A percentile compares a stretch with the other conserved stretches of the same genome.
phyloP scores from a whole-genome alignment of 2,888 invertebrate genomes.

The Dasypogon diadema region DNA sequence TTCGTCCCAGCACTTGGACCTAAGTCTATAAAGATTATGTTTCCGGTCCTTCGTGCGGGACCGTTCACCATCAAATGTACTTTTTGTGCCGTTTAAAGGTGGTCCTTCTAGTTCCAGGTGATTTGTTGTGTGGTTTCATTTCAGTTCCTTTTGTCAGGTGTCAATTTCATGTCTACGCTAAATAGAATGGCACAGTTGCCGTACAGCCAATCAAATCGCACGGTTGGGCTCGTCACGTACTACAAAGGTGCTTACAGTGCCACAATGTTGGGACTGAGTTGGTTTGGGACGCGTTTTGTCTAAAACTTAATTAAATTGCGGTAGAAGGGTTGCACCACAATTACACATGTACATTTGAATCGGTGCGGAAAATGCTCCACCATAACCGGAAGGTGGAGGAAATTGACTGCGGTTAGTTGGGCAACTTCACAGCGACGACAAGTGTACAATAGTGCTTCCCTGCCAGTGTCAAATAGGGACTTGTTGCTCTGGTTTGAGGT shows the following conservation, averaged over 20 bases:
- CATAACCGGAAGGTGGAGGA: constrained; percentile 1
- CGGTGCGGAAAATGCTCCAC: constrained; percentile 1
- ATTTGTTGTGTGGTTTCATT: constrained; percentile 32
- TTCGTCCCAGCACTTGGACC: neutral
- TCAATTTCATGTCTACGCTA: constrained; percentile 2
- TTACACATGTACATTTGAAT: constrained; percentile 21
- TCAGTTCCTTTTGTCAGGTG: constrained; percentile 27
- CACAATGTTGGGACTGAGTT: neutral
- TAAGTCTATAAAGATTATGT: neutral
- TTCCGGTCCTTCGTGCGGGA: neutral
- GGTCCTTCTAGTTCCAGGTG: neutral
- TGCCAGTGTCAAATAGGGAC: constrained; percentile 17
- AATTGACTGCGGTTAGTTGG: constrained; percentile 9
- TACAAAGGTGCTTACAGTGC: constrained; percentile 2
- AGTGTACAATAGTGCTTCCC: neutral
- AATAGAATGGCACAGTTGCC: too few species aligned
- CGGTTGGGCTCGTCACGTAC: neutral
- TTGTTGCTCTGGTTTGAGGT: constrained; percentile 33
- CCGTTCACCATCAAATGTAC: neutral
- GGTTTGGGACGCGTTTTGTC: neutral
- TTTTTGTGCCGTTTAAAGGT: neutral
- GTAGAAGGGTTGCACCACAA: neutral
- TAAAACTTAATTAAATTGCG: constrained; percentile 16
- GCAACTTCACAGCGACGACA: neutral
- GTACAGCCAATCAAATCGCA: too few species aligned